Evolutionary conservation across 2,797 vertebrate genomes (phyloP), one percentile per base, ranked within the genome.

Genomic region (Rallus crepitans): DNA sequence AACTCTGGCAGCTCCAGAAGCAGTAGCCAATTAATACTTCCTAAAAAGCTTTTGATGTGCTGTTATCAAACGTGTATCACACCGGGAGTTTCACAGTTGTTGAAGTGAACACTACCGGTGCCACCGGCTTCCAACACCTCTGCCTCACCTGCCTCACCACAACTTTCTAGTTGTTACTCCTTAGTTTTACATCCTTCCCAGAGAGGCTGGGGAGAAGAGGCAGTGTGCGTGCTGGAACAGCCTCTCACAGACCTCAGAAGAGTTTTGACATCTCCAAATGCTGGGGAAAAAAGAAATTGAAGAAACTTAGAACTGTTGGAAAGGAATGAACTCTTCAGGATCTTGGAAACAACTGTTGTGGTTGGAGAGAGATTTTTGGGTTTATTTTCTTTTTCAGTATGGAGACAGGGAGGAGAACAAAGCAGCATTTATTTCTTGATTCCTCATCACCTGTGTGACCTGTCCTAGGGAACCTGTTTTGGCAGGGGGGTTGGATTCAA

Each of bases 141-240:
- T 88, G 75, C 88, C 77, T 95, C 92, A 97, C 92, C 71, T 88
- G 75, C 89, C 77, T 95, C 92, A 97, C 92, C 95, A 3, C 13
- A 56, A 59, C 66, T 60, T 70, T 61, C 50, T 1, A 27, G 73
- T 10, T 48, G 55, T 27, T 42, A 24, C 56, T 5, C 12, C 12
- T n/a, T 23, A 23, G 27, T 28, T 72, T 40, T 66, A 47, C 37
- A 27, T 20, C 30, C 33, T 59, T 42, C 56, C 48, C 35, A 15
- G 39, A 45, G 48, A 0, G 19, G 18, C 71, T 90, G 73, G 50
- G 57, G 48, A 61, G 60, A 83, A 28, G 25, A 64, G 52, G 48
- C 0, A 2, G 59, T 7, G 37, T 1, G 12, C 4, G 1, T 5
- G 15, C 64, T 57, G n/a, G 27, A 79, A 28, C 9, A 3, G 53